Conservation (phyloP, 2,797 vertebrate species). For the Acanthiza pusilla region DNA sequence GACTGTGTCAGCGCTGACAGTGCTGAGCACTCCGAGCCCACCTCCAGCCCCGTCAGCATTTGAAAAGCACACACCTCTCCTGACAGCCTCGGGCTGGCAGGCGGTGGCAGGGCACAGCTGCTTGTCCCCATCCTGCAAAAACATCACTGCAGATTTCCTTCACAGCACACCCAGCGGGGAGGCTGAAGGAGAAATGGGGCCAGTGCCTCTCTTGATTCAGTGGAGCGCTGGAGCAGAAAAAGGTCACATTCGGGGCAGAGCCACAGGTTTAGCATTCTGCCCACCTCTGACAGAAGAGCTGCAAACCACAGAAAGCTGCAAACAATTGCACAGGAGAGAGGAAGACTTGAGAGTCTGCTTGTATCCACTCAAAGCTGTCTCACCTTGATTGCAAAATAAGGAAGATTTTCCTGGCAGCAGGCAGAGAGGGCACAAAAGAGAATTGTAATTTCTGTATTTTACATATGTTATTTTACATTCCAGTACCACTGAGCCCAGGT, state of each 20-base stretch:
- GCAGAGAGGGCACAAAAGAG: neutral
- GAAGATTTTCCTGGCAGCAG: neutral
- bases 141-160: neutral
- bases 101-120: neutral
- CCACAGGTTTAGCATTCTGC: neutral
- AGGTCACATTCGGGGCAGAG: neutral
- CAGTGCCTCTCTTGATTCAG: neutral
- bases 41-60: neutral
- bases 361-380: neutral
- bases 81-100: neutral
- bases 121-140: rapidly evolving
- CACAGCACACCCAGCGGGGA: neutral
- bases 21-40: rapidly evolving
- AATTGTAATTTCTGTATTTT: neutral
- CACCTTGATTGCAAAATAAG: neutral
- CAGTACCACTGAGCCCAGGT: neutral
- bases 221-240: neutral
- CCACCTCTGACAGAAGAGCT: neutral
- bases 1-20: neutral
- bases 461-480: neutral
- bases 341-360: neutral
- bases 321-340: too few relatives aligned
- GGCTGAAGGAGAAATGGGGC: neutral
- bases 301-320: neutral
- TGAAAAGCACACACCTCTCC: neutral